Evolutionary conservation across 2,888 invertebrate species (phyloP).

Genomic region (Leptopterna dolabrata): DNA sequence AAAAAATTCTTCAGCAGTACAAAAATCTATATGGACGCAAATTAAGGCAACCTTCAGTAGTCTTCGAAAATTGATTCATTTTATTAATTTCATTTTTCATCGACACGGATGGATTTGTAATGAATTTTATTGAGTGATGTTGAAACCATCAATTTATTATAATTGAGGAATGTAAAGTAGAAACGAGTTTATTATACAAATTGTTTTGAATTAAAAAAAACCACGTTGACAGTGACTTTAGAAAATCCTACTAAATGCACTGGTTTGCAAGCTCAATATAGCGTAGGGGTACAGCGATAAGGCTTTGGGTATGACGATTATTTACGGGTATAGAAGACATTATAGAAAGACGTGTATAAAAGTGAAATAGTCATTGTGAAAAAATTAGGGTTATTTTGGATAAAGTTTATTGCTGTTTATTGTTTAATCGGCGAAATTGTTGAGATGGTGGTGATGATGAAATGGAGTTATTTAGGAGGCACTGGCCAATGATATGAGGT

Average conservation of each 20-base stretch:
- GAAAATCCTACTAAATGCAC: not conserved
- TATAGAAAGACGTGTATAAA: not conserved
- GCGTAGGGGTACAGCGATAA: not conserved
- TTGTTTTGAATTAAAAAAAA: not conserved
- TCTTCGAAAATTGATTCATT: conserved; percentile 7
- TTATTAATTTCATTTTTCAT: not conserved
- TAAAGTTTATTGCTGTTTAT: not conserved
- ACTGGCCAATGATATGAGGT: too few relatives aligned
- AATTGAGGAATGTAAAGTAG: too few relatives aligned
- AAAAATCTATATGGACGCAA: conserved; percentile 19
- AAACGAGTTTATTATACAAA: not conserved
- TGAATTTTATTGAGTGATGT: not conserved
- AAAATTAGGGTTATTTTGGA: not conserved
- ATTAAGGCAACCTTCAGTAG: conserved; percentile 25
- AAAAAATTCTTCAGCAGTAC: not conserved
- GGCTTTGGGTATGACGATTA: not conserved
- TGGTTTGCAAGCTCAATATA: not conserved
- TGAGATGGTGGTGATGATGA: not conserved
- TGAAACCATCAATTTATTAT: too few relatives aligned
- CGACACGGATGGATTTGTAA: not conserved
- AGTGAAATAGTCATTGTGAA: not conserved
- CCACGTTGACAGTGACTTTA: not conserved
- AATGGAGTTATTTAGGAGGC: not conserved
- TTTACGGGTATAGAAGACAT: not conserved
- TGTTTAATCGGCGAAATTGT: not conserved